These are phyloP conservation scores for Paracentrotus lividus DNA, from an alignment of 53 echinoderm and acorn worm genomes.

Conservation along the genomic window DNA sequence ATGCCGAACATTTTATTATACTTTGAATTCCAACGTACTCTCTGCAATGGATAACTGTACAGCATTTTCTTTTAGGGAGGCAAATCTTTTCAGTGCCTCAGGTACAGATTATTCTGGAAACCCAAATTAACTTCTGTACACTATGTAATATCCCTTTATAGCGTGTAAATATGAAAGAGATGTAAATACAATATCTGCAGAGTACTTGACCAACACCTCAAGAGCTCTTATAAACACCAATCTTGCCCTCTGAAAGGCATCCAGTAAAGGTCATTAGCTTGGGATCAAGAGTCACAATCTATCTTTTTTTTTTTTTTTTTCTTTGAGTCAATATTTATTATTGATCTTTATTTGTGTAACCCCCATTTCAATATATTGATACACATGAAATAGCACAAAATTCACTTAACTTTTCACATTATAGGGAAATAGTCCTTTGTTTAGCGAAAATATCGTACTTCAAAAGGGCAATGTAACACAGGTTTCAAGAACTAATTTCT, in stretches of 20 bases:
- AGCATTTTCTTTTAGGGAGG: neutral
- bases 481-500: neutral
- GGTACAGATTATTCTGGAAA: neutral
- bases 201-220: slow-evolving; percentile 24
- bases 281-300: slow-evolving; percentile 26
- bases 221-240: slow-evolving; percentile 42
- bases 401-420: slow-evolving; percentile 13
- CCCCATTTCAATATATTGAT: neutral
- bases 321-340: neutral
- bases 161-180: slow-evolving; percentile 2
- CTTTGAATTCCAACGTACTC: no score
- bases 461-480: neutral
- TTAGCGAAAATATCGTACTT: neutral
- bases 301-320: neutral
- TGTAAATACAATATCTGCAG: slow-evolving; percentile 35
- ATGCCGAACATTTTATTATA: no score
- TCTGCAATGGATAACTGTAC: no score
- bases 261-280: slow-evolving; percentile 43
- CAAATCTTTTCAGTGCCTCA: neutral
- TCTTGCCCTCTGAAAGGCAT: slow-evolving; percentile 20
- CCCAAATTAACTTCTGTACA: neutral
- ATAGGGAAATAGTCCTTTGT: neutral
- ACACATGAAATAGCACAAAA: neutral
- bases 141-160: neutral
- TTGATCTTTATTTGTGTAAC: neutral